A percentile compares a stretch with the other conserved stretches of the same genome.
Evolutionary conservation across 2,797 vertebrate genomes (phyloP).

Genomic region (Darevskia nairensis): DNA sequence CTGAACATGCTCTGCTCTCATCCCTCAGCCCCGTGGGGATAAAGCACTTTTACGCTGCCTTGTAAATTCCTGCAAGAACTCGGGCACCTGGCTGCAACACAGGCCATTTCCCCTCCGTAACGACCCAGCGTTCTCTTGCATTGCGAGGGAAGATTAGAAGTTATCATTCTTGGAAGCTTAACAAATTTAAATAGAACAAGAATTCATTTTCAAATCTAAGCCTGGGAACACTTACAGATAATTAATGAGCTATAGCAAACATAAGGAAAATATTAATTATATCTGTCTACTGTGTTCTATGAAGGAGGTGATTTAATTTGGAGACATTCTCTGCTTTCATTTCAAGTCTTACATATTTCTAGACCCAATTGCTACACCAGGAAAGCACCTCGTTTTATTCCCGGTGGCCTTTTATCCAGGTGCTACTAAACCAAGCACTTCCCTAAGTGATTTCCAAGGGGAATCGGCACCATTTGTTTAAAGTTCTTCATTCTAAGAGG

Average conservation of each 20-base stretch:
- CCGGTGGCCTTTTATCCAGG: slow-evolving; percentile 41
- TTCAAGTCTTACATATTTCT: slow-evolving; percentile 44
- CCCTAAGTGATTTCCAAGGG: background rate
- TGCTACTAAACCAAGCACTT: background rate
- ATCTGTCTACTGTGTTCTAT: slow-evolving; percentile 39
- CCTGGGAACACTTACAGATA: slow-evolving; percentile 50
- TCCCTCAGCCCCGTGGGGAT: slow-evolving; percentile 1
- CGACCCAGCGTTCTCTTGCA: background rate
- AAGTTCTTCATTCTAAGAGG: background rate
- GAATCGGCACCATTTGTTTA: background rate
- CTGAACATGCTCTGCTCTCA: slow-evolving; percentile 3
- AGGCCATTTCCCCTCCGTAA: background rate
- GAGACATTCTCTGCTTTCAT: slow-evolving; percentile 33
- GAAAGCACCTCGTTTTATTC: slow-evolving; percentile 45
- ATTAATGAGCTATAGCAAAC: slow-evolving; percentile 54
- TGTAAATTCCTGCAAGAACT: slow-evolving; percentile 11
- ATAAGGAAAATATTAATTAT: slow-evolving; percentile 45
- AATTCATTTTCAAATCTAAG: slow-evolving; percentile 44
- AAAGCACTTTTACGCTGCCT: background rate
- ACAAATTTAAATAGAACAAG: slow-evolving; percentile 31
- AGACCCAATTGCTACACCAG: background rate
- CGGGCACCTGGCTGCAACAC: background rate
- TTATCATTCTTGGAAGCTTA: slow-evolving; percentile 29
- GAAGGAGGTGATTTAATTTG: slow-evolving; percentile 60
- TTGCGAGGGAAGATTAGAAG: slow-evolving; percentile 24